A percentile compares a stretch with the other conserved stretches of the same genome.
Conservation (phyloP, 1,140 invertebrate genomes). For the Lepidurus packardi region DNA sequence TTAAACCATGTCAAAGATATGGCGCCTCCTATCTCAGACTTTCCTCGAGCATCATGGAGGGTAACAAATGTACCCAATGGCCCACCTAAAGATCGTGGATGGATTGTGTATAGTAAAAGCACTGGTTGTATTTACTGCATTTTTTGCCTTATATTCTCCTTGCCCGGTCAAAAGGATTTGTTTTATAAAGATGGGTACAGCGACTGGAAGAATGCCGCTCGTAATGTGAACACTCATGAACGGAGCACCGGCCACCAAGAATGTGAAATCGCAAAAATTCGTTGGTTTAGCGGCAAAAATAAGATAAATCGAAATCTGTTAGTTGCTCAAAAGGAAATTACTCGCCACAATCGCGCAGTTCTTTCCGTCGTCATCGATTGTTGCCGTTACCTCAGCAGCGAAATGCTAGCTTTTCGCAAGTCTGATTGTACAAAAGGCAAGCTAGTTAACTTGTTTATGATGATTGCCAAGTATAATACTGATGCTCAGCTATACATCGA, state of each 20-base stretch:
- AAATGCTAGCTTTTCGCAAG: constrained; percentile 3
- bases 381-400: constrained; percentile 7
- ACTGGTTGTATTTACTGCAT: background rate
- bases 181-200: background rate
- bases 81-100: background rate
- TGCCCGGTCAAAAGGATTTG: background rate
- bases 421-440: constrained; percentile 2
- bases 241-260: background rate
- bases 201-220: background rate
- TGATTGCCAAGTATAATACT: constrained; percentile 8
- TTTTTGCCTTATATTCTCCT: background rate
- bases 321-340: background rate
- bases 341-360: background rate
- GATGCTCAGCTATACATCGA: background rate
- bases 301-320: background rate
- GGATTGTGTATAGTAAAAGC: constrained; percentile 8
- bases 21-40: background rate
- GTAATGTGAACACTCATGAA: background rate
- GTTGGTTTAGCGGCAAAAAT: constrained; percentile 5
- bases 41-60: background rate
- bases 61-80: background rate
- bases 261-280: background rate
- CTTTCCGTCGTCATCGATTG: background rate
- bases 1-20: background rate
- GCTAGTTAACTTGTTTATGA: background rate